phyloP scores from a whole-genome alignment of 2,113 vertebrate species.

The human (Homo sapiens) region GRCh38 chr11:115616001-115616500 shows the following conservation, averaged over 20 bases:
- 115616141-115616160: conserved; percentile 72
- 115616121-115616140: conserved; percentile 79
- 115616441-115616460: neutral
- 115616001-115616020: neutral
- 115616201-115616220: conserved; percentile 44
- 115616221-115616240: conserved; percentile 30
- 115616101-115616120: conserved; percentile 73
- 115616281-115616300: conserved; percentile 31
- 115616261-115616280: conserved; percentile 53
- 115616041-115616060: conserved; percentile 72
- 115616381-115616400: neutral
- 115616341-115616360: neutral
- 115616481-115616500: neutral
- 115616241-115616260: conserved; percentile 33
- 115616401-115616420: neutral
- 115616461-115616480: neutral
- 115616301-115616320: neutral
- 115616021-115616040: conserved; percentile 45
- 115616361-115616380: neutral
- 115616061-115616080: conserved; percentile 65
- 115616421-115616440: neutral
- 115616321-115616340: neutral
- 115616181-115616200: conserved; percentile 69
- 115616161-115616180: conserved; percentile 51
- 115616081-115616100: conserved; percentile 72